These are phyloP conservation scores for Drosophila kambysellisi DNA, from an alignment of 2,888 invertebrate species.

Conservation along the genomic window DNA sequence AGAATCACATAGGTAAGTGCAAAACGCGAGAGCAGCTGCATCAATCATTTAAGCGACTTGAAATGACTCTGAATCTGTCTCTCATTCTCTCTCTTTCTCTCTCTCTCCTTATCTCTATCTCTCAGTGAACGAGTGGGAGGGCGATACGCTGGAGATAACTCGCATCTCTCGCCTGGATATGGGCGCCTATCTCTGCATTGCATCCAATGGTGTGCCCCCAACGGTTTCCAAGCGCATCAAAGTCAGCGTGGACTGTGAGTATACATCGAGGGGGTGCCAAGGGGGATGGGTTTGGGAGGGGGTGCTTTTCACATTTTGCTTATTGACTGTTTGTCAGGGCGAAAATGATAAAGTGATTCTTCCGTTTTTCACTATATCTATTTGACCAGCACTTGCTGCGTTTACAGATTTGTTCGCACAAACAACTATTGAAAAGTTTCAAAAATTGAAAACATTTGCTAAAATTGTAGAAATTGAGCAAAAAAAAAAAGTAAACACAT, in stretches of 20 bases:
- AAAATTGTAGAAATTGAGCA: slow-evolving; percentile 28
- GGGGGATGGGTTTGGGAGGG: neutral
- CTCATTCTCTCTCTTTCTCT: neutral
- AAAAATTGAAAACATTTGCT: slow-evolving; percentile 25
- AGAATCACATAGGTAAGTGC: slow-evolving; percentile 90
- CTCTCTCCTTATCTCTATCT: neutral
- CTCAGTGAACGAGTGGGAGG: slow-evolving; percentile 93
- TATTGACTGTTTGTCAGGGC: slow-evolving; percentile 30
- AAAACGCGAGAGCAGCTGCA: slow-evolving; percentile 37
- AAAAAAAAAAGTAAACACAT: slow-evolving; percentile 33
- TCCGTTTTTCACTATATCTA: slow-evolving; percentile 8
- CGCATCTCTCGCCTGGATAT: slow-evolving; percentile 95
- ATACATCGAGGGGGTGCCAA: slow-evolving; percentile 40
- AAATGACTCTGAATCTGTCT: neutral
- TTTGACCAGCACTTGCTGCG: slow-evolving; percentile 32
- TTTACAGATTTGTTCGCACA: slow-evolving; percentile 32
- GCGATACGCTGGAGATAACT: slow-evolving; percentile 93
- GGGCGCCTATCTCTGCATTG: slow-evolving; percentile 97
- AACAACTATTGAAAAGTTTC: slow-evolving; percentile 12
- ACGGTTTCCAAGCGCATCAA: slow-evolving; percentile 96
- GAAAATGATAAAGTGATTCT: slow-evolving; percentile 57
- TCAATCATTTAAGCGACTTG: slow-evolving; percentile 73
- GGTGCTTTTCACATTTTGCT: slow-evolving; percentile 18
- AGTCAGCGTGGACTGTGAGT: slow-evolving; percentile 98
- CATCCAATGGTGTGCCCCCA: slow-evolving; percentile 94